phyloP scores from a whole-genome alignment of 2,888 invertebrate genomes.

The Drosophila niveifrons region DNA sequence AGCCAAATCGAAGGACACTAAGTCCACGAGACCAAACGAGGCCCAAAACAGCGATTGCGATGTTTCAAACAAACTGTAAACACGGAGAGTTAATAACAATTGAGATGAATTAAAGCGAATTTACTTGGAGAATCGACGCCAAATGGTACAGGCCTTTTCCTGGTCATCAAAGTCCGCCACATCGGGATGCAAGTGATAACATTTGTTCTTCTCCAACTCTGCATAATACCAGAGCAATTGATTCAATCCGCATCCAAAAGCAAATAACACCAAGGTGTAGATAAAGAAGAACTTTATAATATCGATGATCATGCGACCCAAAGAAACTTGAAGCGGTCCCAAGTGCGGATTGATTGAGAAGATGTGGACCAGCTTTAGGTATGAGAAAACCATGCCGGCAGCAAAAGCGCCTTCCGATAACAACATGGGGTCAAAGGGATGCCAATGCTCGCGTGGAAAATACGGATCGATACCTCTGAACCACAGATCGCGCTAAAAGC shows the following conservation, averaged over 20 bases:
- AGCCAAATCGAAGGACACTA: constrained; percentile 96
- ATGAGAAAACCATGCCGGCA: constrained; percentile 98
- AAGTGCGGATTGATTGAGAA: constrained; percentile 98
- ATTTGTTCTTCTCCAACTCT: constrained; percentile 94
- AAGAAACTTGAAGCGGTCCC: constrained; percentile 96
- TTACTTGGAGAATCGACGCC: constrained; percentile 96
- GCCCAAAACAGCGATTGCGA: constrained; percentile 99
- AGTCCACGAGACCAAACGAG: constrained; percentile 97
- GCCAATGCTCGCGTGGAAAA: constrained; percentile 96
- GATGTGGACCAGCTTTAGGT: constrained; percentile 97
- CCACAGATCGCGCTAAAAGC: constrained; percentile 88
- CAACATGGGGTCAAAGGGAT: constrained; percentile 97
- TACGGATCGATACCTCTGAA: constrained; percentile 90
- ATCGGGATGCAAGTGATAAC: constrained; percentile 90
- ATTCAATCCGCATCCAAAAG: constrained; percentile 98
- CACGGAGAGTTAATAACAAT: background rate
- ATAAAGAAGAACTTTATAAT: constrained; percentile 98
- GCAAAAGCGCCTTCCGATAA: constrained; percentile 97
- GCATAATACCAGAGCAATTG: constrained; percentile 97
- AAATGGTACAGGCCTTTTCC: constrained; percentile 93
- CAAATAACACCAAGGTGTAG: constrained; percentile 95
- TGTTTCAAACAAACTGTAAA: constrained; percentile 96
- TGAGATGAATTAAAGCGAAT: background rate
- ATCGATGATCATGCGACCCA: constrained; percentile 97
- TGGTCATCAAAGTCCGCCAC: constrained; percentile 94